A percentile compares a stretch with the other conserved stretches of the same genome.
These are phyloP conservation scores for Crotalus horridus DNA, from an alignment of 2,113 vertebrate genomes.

Conservation along the genomic window DNA sequence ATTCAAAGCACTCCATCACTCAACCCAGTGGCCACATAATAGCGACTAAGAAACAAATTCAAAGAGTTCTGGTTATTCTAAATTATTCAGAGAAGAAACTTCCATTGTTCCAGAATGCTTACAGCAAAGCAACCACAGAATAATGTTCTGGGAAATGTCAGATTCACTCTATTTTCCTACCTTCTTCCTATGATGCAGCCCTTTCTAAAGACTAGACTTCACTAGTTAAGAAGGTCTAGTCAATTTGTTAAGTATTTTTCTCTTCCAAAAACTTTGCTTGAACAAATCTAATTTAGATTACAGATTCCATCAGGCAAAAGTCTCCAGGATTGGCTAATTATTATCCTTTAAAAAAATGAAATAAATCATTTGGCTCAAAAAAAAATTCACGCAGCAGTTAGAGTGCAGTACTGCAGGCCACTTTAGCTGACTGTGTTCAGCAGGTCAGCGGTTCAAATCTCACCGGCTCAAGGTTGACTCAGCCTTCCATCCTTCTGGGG, in stretches of 20 bases:
- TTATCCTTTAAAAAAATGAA: conserved; percentile 7
- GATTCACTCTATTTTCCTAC: background rate
- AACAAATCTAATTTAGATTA: conserved; percentile 18
- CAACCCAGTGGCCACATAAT: background rate
- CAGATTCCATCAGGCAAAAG: conserved; percentile 6
- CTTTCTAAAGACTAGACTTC: background rate
- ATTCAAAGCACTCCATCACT: background rate
- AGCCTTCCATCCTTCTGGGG: too few species aligned
- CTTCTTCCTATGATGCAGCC: background rate
- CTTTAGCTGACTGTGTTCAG: too few species aligned
- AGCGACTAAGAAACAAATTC: background rate
- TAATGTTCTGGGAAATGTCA: background rate
- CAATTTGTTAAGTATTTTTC: background rate
- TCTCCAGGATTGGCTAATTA: conserved; percentile 24
- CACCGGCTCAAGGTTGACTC: too few species aligned
- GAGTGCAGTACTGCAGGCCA: too few species aligned
- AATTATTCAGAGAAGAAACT: background rate
- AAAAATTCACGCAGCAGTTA: too few species aligned
- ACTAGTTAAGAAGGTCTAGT: background rate
- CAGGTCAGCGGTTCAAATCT: too few species aligned
- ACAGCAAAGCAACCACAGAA: background rate
- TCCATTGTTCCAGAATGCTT: background rate
- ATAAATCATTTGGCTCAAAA: background rate
- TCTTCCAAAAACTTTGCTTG: background rate
- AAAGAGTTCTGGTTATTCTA: background rate